phyloP scores from a whole-genome alignment of 2,888 invertebrate species.

The Idaea dimidiata region DNA sequence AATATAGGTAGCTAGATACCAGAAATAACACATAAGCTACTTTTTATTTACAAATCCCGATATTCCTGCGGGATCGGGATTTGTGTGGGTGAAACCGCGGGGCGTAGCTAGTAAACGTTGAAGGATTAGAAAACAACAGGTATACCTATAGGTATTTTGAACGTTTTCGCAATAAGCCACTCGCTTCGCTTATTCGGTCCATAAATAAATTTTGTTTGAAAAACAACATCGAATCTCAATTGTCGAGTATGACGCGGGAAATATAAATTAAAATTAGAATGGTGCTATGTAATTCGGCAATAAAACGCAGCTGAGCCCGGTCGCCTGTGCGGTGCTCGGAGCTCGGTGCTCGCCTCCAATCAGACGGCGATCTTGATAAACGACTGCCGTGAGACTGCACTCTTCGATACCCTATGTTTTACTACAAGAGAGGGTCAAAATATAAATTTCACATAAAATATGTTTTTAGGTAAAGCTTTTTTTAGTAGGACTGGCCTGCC shows the following conservation, averaged over 20 bases:
- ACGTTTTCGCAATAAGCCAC: no score
- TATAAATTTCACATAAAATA: conserved; percentile 13
- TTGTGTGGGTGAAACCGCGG: no score
- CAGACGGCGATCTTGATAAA: conserved; percentile 79
- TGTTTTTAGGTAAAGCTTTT: no score
- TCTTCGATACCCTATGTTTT: conserved; percentile 39
- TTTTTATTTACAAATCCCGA: no score
- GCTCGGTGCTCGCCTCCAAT: conserved; percentile 66
- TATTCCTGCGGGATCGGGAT: no score
- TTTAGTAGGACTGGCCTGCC: no score
- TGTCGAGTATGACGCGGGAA: conserved; percentile 47
- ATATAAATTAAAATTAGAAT: conserved; percentile 75
- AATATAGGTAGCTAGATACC: no score
- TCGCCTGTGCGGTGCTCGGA: no score
- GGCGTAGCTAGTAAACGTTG: no score
- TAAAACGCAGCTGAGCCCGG: conserved; percentile 78
- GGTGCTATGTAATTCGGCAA: conserved; percentile 71
- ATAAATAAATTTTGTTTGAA: not conserved
- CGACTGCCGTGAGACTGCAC: conserved; percentile 77
- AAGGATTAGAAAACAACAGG: no score
- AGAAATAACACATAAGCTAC: no score
- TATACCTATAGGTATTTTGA: no score
- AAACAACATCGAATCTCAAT: conserved; percentile 38
- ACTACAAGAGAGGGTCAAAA: conserved; percentile 22
- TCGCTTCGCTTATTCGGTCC: not conserved